These are phyloP conservation scores for Allygus modestus DNA, from an alignment of 2,888 invertebrate species.

Conservation along the genomic window DNA sequence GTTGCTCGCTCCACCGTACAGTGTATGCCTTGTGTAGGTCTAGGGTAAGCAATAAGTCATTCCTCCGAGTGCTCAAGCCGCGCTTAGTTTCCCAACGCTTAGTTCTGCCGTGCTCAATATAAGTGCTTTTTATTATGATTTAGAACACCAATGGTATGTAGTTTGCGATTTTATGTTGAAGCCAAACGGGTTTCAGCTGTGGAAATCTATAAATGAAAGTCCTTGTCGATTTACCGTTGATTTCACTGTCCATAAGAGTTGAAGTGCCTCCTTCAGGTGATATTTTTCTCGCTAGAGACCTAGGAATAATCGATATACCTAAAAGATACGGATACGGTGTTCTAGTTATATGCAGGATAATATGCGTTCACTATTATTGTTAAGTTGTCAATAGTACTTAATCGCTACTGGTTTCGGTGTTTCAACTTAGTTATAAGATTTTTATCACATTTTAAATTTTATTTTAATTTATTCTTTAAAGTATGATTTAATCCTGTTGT, in stretches of 20 bases:
- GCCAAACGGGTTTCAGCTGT: background rate
- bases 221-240: background rate
- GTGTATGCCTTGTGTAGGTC: conserved; percentile 41
- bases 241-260: conserved; percentile 45
- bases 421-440: conserved; percentile 13
- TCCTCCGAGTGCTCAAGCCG: conserved; percentile 61
- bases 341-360: conserved; percentile 1
- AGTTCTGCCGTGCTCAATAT: conserved; percentile 58
- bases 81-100: conserved; percentile 31
- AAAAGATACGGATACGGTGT: conserved; percentile 16
- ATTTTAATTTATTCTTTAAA: conserved; percentile 11
- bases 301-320: conserved; percentile 35
- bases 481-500: background rate
- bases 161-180: conserved; percentile 21
- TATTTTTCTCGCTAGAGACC: conserved; percentile 53
- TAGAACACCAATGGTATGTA: conserved; percentile 50
- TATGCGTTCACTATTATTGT: conserved; percentile 6
- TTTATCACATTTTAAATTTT: conserved; percentile 17
- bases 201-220: background rate
- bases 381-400: conserved; percentile 34
- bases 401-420: conserved; percentile 36
- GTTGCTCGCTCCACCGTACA: background rate
- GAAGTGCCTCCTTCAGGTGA: conserved; percentile 53
- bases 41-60: conserved; percentile 61
- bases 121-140: conserved; percentile 59